Percentiles rank a stretch among this genome's conserved stretches.
Conservation (phyloP, 1,140 invertebrate species). For the Leptopilina boulardi region DNA sequence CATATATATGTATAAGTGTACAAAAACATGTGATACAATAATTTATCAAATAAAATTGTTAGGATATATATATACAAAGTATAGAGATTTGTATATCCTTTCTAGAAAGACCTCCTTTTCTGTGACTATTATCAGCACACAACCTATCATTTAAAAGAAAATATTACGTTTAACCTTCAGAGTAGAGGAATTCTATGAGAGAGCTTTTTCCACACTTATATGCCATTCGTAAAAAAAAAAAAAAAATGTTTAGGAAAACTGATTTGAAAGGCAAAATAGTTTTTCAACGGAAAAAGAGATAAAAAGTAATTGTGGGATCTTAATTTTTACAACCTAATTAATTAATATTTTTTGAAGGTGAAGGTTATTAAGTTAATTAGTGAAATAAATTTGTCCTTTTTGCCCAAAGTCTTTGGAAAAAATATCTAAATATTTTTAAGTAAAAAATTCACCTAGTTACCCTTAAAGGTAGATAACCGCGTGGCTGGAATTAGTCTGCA, state of each 20-base stretch:
- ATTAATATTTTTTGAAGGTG: no score
- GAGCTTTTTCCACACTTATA: background rate
- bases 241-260: conserved; percentile 9
- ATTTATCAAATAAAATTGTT: background rate
- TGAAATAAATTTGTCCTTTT: no score
- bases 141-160: conserved; percentile 1
- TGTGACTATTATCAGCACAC: conserved; percentile 15
- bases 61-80: conserved; percentile 16
- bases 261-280: conserved; percentile 3
- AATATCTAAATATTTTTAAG: no score
- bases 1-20: background rate
- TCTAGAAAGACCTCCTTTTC: background rate
- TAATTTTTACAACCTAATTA: no score
- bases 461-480: no score
- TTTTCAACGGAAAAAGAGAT: no score
- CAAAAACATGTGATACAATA: background rate
- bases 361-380: no score
- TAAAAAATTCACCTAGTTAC: no score
- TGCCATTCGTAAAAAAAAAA: no score
- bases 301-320: no score
- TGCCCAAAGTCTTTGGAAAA: no score
- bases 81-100: conserved; percentile 11
- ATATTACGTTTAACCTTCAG: background rate
- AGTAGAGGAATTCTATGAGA: background rate
- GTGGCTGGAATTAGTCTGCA: no score